phyloP scores from a whole-genome alignment of 2,888 invertebrate species.

The Agonopterix subpropinquella region DNA sequence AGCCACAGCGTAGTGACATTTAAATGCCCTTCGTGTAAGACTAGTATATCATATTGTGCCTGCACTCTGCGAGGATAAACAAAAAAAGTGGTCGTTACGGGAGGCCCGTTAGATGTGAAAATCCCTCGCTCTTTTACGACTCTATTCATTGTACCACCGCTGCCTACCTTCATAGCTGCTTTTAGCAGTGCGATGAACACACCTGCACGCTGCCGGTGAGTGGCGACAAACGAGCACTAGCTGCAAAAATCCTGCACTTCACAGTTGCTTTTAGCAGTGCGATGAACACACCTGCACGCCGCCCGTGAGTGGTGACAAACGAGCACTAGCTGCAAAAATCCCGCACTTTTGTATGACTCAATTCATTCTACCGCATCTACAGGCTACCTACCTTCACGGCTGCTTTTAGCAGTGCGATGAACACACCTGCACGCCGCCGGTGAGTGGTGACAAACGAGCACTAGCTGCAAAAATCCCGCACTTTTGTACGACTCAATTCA shows the following conservation, averaged over 20 bases:
- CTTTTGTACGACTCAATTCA: slow-evolving; percentile 69
- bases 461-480: slow-evolving; percentile 61
- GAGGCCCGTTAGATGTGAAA: slow-evolving; percentile 39
- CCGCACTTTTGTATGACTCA: slow-evolving; percentile 46
- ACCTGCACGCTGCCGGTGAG: too few species aligned
- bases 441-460: slow-evolving; percentile 65
- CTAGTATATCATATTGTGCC: too few species aligned
- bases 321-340: slow-evolving; percentile 54
- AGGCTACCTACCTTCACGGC: slow-evolving; percentile 14
- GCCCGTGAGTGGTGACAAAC: too few species aligned
- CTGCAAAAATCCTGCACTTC: slow-evolving; percentile 68
- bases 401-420: slow-evolving; percentile 54
- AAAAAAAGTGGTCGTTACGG: too few species aligned
- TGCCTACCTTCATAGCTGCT: too few species aligned
- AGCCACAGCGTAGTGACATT: too few species aligned
- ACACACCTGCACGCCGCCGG: slow-evolving; percentile 44
- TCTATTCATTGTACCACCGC: too few species aligned
- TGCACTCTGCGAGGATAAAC: too few species aligned
- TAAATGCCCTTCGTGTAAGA: too few species aligned
- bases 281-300: too few species aligned
- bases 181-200: too few species aligned
- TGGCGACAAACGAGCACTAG: not conserved
- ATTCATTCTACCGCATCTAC: slow-evolving; percentile 32
- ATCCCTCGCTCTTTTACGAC: slow-evolving; percentile 42
- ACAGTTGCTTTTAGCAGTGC: slow-evolving; percentile 27